Evolutionary conservation across 2,888 invertebrate species (phyloP).

Genomic region (Eretmocerus hayati): DNA sequence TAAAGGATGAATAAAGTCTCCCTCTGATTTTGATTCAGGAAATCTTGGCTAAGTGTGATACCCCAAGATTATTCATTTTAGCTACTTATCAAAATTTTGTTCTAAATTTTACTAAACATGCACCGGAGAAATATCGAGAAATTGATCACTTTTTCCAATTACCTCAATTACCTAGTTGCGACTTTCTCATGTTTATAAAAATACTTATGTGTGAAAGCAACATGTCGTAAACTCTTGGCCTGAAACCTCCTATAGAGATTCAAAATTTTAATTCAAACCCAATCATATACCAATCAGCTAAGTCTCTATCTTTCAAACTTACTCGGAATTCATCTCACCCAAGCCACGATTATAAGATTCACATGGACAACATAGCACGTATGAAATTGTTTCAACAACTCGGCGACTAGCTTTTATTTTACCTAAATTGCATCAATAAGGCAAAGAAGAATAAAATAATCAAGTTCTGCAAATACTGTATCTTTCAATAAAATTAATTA

Average conservation of each 20-base stretch:
- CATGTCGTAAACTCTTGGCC: not conserved
- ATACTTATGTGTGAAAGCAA: slow-evolving; percentile 8
- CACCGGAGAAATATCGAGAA: not conserved
- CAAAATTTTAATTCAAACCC: slow-evolving; percentile 3
- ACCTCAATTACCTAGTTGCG: not conserved
- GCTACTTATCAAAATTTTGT: no score
- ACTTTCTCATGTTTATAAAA: slow-evolving; percentile 11
- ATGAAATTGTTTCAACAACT: slow-evolving; percentile 1
- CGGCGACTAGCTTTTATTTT: slow-evolving; percentile 4
- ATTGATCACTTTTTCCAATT: not conserved
- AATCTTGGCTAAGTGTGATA: no score
- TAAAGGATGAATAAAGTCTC: no score
- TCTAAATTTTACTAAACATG: slow-evolving; percentile 20
- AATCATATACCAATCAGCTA: not conserved
- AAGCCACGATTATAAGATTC: slow-evolving; percentile 1
- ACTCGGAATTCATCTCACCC: not conserved
- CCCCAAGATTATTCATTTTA: no score
- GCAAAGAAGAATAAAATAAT: no score
- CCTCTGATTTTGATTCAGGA: no score
- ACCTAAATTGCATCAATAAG: no score
- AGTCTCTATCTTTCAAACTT: not conserved
- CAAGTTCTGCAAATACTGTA: no score
- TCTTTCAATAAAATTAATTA: no score
- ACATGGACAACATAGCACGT: not conserved
- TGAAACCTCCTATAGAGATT: slow-evolving; percentile 4